Evolutionary conservation across 37 sponge, comb jelly and placozoan species (phyloP), one percentile per base, ranked within the genome.

Genomic region (Theonella swinhoei): DNA sequence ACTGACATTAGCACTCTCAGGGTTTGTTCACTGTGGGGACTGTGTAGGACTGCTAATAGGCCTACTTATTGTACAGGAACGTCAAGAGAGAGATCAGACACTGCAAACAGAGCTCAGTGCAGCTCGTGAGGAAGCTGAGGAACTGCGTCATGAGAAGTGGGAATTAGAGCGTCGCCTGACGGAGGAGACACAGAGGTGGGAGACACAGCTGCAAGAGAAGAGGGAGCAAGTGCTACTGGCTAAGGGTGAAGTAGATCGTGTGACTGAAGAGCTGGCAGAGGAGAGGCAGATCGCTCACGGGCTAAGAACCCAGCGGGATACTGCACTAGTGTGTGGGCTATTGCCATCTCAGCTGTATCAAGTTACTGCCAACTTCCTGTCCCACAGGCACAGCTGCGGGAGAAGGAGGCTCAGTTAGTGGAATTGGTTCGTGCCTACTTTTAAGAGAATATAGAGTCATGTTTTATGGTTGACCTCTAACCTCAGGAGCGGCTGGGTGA

Each of bases 151-250:
- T 7, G 54, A 47, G 54, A 47, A 47, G 54, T 7, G 11, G 14
- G 11, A 47, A 14, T 47, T 47, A 47, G 11, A 47, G 54, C 11
- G 14, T 7, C 54, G 54, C 11, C 54, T 47, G 54, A 47, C 54
- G 54, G 14, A 7, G 14, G 54, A 47, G 54, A 14, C 14, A 14
- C 11, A 47, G 54, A 47, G 54, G 14, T 17, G 5, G 34, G 69
- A 68, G 68, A 36, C 25, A 1, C 4, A 2, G 22, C 67, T 75
- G 36, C 67, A 75, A 68, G 70, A 66, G 68, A 75, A 25, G 76
- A 75, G 75, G 29, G 75, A 77, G 20, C 26, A 77, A 33, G 14
- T 71, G 0, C 78, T 43, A 3, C 14, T 4, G 75, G 29, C 75
- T 3, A 74, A 74, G 54, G 3, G 17, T 40, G 42, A 74, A 7